Percentiles rank a stretch among this genome's conserved stretches.
Conservation (phyloP, 2,888 invertebrate species). For the Dermolepida albohirtum region DNA sequence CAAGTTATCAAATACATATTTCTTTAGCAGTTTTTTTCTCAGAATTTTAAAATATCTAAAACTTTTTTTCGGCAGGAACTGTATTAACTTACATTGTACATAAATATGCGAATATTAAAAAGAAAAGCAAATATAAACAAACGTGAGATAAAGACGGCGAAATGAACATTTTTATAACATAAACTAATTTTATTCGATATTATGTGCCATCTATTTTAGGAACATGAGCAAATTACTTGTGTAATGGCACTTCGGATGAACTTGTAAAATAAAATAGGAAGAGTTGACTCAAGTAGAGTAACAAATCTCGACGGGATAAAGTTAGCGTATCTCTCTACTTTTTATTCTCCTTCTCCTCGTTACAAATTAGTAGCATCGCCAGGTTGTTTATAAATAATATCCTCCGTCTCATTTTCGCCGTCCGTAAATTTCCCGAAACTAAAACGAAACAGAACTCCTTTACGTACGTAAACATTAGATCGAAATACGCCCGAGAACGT, state of each 20-base stretch:
- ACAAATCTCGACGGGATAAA: no score
- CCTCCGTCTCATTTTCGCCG: not conserved
- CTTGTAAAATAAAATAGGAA: slow-evolving; percentile 10
- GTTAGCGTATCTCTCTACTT: no score
- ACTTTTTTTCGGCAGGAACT: no score
- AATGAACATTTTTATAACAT: not conserved
- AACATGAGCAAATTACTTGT: slow-evolving; percentile 1
- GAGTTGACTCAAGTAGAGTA: not conserved
- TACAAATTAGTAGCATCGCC: slow-evolving; percentile 14
- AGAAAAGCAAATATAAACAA: no score
- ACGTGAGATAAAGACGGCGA: no score
- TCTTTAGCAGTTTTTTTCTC: no score
- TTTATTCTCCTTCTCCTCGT: not conserved
- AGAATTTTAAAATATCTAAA: no score
- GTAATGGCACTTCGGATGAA: slow-evolving; percentile 8
- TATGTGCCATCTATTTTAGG: slow-evolving; percentile 1
- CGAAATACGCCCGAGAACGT: no score
- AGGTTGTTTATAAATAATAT: slow-evolving; percentile 15
- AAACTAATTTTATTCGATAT: slow-evolving; percentile 8
- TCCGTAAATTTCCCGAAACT: not conserved
- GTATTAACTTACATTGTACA: no score
- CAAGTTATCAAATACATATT: no score
- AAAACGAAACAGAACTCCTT: not conserved
- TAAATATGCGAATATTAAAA: no score
- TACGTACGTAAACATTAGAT: slow-evolving; percentile 18